These are phyloP conservation scores for Agriotes lineatus DNA, from an alignment of 2,888 invertebrate genomes.

Conservation along the genomic window DNA sequence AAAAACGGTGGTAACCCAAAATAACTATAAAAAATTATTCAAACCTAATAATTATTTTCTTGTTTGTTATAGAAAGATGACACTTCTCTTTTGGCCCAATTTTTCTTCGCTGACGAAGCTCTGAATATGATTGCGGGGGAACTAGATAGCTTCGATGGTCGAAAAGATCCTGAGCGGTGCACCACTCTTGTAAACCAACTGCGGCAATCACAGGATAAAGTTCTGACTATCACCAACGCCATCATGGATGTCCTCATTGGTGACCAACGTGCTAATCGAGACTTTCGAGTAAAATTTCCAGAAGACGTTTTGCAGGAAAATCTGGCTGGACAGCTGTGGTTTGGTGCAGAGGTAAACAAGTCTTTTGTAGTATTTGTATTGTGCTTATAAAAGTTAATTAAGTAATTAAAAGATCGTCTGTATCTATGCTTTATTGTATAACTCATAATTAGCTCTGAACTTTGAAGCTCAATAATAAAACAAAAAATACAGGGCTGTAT, in stretches of 20 bases:
- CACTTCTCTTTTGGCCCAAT: constrained; percentile 92
- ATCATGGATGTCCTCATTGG: constrained; percentile 94
- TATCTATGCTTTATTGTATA: too few species aligned
- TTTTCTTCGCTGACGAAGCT: constrained; percentile 98
- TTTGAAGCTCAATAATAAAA: too few species aligned
- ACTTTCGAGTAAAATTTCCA: constrained; percentile 98
- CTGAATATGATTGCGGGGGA: constrained; percentile 95
- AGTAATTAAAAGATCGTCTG: too few species aligned
- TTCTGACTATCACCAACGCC: constrained; percentile 91
- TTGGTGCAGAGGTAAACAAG: constrained; percentile 90
- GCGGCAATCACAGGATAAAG: constrained; percentile 92
- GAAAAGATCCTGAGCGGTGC: constrained; percentile 97
- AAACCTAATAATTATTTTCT: neutral
- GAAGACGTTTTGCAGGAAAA: constrained; percentile 99
- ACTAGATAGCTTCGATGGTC: constrained; percentile 98
- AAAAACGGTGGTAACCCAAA: too few species aligned
- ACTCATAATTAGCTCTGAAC: too few species aligned
- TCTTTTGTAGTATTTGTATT: too few species aligned
- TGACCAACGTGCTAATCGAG: constrained; percentile 89
- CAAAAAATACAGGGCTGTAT: too few species aligned
- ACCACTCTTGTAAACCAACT: constrained; percentile 95
- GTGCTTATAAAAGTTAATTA: too few species aligned
- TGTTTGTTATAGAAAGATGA: constrained; percentile 84
- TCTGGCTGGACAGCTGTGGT: constrained; percentile 98
- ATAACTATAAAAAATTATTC: too few species aligned